phyloP scores from a whole-genome alignment of 2,113 vertebrate genomes.

The Promerops cafer region DNA sequence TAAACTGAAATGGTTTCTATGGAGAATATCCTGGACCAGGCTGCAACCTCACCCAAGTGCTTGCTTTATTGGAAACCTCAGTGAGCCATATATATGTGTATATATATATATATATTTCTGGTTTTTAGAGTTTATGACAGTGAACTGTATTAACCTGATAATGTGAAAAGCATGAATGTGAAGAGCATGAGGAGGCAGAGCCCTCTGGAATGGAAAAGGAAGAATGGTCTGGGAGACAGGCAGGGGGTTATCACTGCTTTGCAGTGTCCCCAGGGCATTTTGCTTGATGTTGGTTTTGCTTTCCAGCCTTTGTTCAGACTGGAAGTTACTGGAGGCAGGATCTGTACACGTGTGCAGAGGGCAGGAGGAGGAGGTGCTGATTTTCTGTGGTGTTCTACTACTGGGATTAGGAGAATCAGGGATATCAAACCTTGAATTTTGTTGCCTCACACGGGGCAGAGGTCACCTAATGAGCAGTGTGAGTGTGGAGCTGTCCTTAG shows the following conservation, averaged over 20 bases:
- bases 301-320: background rate
- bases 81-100: background rate
- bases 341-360: background rate
- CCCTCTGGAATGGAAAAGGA: background rate
- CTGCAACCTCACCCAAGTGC: background rate
- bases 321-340: background rate
- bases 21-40: conserved; percentile 6
- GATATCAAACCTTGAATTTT: background rate
- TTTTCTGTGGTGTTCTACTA: background rate
- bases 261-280: background rate
- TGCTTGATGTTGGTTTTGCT: background rate
- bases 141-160: background rate
- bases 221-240: background rate
- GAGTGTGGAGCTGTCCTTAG: background rate
- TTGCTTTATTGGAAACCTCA: background rate
- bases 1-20: conserved; percentile 6
- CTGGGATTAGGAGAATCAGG: background rate
- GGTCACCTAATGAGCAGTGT: background rate
- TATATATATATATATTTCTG: too few relatives aligned
- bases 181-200: background rate
- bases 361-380: background rate
- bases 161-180: background rate
- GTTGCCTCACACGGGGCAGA: background rate
- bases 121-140: background rate
- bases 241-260: background rate